These are phyloP conservation scores for Odontamblyopus rebecca DNA, from an alignment of 2,797 vertebrate species.

Conservation along the genomic window DNA sequence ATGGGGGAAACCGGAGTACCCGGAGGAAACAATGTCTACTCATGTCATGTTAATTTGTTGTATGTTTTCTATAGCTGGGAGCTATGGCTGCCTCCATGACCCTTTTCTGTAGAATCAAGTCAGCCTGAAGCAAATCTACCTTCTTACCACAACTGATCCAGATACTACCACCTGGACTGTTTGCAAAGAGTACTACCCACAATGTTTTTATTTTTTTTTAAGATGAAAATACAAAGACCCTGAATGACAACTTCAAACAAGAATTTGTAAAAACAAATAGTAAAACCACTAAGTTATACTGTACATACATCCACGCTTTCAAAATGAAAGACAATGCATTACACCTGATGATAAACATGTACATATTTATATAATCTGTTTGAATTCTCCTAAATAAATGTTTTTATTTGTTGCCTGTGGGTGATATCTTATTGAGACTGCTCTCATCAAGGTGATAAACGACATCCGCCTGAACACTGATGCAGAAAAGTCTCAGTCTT, in stretches of 20 bases:
- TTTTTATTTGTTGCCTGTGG: background rate
- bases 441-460: too few relatives aligned
- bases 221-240: background rate
- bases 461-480: too few relatives aligned
- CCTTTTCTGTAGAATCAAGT: slow-evolving; percentile 71
- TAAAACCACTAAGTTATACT: background rate
- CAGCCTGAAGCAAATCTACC: slow-evolving; percentile 10
- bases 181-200: background rate
- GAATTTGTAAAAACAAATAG: background rate
- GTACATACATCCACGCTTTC: background rate
- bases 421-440: too few relatives aligned
- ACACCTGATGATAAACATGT: background rate
- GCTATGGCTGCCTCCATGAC: slow-evolving; percentile 77
- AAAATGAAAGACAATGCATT: too few relatives aligned
- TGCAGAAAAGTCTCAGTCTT: too few relatives aligned
- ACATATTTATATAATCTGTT: background rate
- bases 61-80: slow-evolving; percentile 59
- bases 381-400: background rate
- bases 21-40: too few relatives aligned
- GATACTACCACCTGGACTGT: background rate
- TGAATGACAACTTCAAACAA: background rate
- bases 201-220: background rate
- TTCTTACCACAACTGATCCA: background rate
- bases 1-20: too few relatives aligned
- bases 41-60: background rate